Evolutionary conservation across 2,113 vertebrate genomes (phyloP).

Genomic region (Marmota flaviventris): DNA sequence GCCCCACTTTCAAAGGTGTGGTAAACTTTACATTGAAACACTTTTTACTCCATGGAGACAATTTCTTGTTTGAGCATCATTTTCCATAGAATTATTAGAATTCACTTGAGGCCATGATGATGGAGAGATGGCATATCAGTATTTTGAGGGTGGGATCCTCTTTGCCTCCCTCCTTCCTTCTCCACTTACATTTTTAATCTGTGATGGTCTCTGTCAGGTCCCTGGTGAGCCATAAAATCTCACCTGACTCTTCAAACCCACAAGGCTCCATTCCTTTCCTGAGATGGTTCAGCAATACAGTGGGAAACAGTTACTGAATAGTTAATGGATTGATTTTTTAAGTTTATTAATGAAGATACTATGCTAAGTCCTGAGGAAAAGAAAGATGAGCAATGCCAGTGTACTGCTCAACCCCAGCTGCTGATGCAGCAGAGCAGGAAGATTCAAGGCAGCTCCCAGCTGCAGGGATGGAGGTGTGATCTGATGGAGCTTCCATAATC

Average conservation of each 20-base stretch:
- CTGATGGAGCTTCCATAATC: not conserved
- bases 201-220: not conserved
- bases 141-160: not conserved
- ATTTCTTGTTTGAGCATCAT: not conserved
- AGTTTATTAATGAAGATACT: not conserved
- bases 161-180: not conserved
- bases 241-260: not conserved
- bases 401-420: not conserved
- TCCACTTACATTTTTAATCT: not conserved
- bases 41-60: not conserved
- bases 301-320: not conserved
- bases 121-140: not conserved
- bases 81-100: not conserved
- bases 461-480: not conserved
- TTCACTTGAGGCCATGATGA: not conserved
- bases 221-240: not conserved
- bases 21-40: not conserved
- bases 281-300: not conserved
- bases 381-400: not conserved
- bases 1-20: not conserved
- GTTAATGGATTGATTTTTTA: not conserved
- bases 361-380: not conserved
- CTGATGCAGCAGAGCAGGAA: not conserved
- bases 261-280: not conserved
- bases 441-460: not conserved